These are phyloP conservation scores for Diphyllodes magnificus DNA, from an alignment of 2,113 vertebrate genomes.

Conservation along the genomic window DNA sequence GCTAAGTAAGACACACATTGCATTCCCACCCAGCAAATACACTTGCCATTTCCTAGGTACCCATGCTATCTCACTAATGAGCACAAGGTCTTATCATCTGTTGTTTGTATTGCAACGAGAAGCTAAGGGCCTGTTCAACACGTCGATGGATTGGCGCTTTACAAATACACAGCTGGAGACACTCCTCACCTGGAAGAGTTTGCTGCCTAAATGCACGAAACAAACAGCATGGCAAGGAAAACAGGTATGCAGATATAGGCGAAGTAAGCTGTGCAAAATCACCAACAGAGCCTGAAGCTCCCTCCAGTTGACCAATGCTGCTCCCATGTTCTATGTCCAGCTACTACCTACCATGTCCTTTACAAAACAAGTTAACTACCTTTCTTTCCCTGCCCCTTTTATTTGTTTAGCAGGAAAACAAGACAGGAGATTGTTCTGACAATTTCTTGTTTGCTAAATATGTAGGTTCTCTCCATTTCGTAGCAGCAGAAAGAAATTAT, in stretches of 20 bases:
- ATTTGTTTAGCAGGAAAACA: not conserved
- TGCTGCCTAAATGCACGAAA: not conserved
- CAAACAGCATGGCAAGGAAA: not conserved
- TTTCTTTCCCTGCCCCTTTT: too few species aligned
- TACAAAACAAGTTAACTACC: not conserved
- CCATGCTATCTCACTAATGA: not conserved
- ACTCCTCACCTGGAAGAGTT: not conserved
- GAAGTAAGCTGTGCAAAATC: not conserved
- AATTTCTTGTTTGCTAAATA: not conserved
- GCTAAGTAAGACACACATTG: not conserved
- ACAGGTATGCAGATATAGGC: not conserved
- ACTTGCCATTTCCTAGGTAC: not conserved
- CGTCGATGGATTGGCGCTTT: fast-evolving
- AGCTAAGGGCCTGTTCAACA: not conserved
- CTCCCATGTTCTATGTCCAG: not conserved
- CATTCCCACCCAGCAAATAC: constrained; percentile 1
- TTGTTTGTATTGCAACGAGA: not conserved
- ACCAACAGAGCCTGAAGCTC: not conserved
- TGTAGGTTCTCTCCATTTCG: not conserved
- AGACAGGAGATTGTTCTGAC: not conserved
- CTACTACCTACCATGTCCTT: not conserved
- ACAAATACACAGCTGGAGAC: not conserved
- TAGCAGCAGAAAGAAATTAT: not conserved
- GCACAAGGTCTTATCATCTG: not conserved
- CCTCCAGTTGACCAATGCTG: not conserved